Base-by-base conservation (phyloP, 2,113 vertebrate genomes). In the western clawed frog (Xenopus tropicalis) region DNA sequence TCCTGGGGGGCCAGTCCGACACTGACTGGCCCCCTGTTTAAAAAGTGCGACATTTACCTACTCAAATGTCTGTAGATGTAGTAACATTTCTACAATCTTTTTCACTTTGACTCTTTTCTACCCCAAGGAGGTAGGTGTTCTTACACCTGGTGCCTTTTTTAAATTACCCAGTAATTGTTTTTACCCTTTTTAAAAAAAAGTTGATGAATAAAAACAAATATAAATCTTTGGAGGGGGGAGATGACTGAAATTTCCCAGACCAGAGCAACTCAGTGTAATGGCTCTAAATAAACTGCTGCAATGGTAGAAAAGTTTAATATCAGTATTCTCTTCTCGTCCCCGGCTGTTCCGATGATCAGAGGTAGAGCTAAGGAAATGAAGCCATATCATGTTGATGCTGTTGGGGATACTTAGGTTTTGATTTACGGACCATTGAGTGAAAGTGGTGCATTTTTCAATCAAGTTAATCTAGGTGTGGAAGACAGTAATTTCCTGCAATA, bases 401-500 rank as follows among this genome's bases (percentile, higher is more conserved):
- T 68, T 69, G 66, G 65, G 54, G 57, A 75, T 69, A 69, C 56
- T 75, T 75, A 69, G 23, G 44, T 62, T 75, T 69, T 68, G 72
- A 75, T 75, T 69, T 69, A 75, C 59, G 46, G 72, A 22, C 57
- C 65, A 69, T 75, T 75, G 65, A 68, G 57, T 54, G 65, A 69
- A 75, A 69, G 25, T 66, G 65, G 46, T 52, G 65, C 65, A 61
- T 68, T 74, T 74, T 68, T 74, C 72, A 61, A 69, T 75, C 72
- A 42, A 16, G 58, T 48, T 75, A 68, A 75, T 75, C 72, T 69
- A 69, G 57, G 72, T 74, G 72, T 74, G 65, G 56, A 68, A 74
- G 72, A 68, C 72, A 68, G 72, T 75, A 68, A 75, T 75, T 75
- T 75, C 72, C 72, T 75, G 72, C 56, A 69, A 54, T 74, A 66